Evolutionary conservation across 2,888 invertebrate species (phyloP), one percentile per base, ranked within the genome.

Genomic region (Meta bourneti): DNA sequence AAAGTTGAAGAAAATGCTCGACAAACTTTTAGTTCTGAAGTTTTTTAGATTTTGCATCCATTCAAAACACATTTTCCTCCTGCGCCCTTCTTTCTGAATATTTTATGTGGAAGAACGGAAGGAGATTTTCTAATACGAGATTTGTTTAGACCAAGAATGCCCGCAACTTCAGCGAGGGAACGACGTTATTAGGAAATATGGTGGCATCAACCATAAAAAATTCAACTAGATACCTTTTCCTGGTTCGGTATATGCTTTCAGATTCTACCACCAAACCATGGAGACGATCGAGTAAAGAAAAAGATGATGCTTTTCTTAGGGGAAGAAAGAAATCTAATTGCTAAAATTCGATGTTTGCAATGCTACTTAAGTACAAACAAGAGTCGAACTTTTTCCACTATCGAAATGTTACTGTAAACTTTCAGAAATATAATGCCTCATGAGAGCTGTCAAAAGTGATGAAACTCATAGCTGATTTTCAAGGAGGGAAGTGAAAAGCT

Each of bases 171-270:
- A 8, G 20, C 34, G 52, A 48, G 34, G 84, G 75, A 75, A 86
- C 71, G 16, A 70, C 70, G 52, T 86, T 86, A 86, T 70, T 78
- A 86, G 69, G 49, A 78, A 70, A 86, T 70, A 70, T 86, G 49
- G 86, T 78, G 77, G 86, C 71, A 70, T 49, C n/a, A 78, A 20
- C 74, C 75, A 34, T 85, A 19, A 85, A 86, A 70, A 49, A 86
- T 78, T 86, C 78, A 86, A 48, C 48, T 70, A 20, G 20, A 48
- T 19, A 49, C 61, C 52, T 84, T 84, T 84, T 34, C 61, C 34
- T 85, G 86, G 70, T 86, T 78, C 77, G 19, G 49, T 70, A 51
- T 70, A 51, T 70, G 19, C 78, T 78, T 86, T 74, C 77, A 9
- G 69, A 78, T 86, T 19, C 49, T 49, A 16, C 13, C 48, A 11